Evolutionary conservation across 2,888 invertebrate genomes (phyloP).

Genomic region (Dicranocentrus wangi): DNA sequence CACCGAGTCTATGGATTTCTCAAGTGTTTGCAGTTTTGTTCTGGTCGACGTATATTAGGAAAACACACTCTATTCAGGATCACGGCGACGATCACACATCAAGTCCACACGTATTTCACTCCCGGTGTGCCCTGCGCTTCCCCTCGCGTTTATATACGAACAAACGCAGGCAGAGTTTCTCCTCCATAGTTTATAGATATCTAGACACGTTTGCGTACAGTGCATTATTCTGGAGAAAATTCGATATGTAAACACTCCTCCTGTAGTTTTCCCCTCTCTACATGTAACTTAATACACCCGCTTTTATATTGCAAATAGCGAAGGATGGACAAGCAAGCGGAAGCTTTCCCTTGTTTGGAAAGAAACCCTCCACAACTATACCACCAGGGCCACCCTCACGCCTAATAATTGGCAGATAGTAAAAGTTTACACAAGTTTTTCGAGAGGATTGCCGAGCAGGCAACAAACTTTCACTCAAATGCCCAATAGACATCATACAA

Average conservation of each 20-base stretch:
- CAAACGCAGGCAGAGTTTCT: constrained; percentile 13
- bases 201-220: no score
- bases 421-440: constrained; percentile 57
- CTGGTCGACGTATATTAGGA: constrained; percentile 19
- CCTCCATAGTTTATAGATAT: background rate
- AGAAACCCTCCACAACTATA: constrained; percentile 34
- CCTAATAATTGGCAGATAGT: constrained; percentile 52
- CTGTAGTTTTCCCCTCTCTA: no score
- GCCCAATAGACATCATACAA: constrained; percentile 47
- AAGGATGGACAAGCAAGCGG: constrained; percentile 40
- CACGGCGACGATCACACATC: constrained; percentile 15
- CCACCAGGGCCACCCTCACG: background rate
- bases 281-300: background rate
- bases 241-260: background rate
- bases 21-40: constrained; percentile 53
- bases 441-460: constrained; percentile 26
- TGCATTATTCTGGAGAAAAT: background rate
- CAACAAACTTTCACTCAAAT: constrained; percentile 54
- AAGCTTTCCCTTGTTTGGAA: constrained; percentile 33
- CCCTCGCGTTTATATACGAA: constrained; percentile 17
- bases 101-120: constrained; percentile 28
- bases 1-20: constrained; percentile 26
- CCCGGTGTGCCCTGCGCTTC: background rate
- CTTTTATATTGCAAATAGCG: constrained; percentile 36
- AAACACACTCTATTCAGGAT: constrained; percentile 31